Evolutionary conservation across 1,140 invertebrate genomes (phyloP).

Genomic region (Bombus huntii): DNA sequence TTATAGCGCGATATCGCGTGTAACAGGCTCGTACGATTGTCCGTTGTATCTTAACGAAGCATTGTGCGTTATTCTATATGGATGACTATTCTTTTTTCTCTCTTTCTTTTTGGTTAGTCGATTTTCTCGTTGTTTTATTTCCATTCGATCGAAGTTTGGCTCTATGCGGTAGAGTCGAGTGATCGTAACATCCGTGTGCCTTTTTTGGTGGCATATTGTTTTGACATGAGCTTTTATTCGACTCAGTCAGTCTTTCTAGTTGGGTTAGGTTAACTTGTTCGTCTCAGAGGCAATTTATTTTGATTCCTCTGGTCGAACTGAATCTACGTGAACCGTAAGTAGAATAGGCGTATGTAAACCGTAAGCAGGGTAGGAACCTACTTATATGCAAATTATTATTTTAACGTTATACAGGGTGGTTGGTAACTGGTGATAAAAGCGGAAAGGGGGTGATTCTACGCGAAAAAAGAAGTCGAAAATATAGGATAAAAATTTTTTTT

Average conservation of each 20-base stretch:
- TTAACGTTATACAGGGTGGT: no score
- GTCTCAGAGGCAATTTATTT: neutral
- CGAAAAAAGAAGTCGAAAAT: no score
- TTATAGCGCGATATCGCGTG: slow-evolving; percentile 15
- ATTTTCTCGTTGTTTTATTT: neutral
- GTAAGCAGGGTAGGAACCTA: neutral
- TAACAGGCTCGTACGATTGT: neutral
- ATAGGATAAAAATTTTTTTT: no score
- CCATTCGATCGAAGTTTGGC: neutral
- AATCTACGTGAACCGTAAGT: neutral
- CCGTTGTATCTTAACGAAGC: slow-evolving; percentile 16
- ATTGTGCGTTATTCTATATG: slow-evolving; percentile 14
- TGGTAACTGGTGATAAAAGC: no score
- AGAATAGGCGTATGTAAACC: no score
- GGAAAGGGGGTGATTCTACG: no score
- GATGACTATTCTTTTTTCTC: neutral
- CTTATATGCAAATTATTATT: no score
- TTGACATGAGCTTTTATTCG: neutral
- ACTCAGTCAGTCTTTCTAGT: no score
- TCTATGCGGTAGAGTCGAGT: neutral
- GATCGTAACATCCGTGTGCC: neutral
- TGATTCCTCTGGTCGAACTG: neutral
- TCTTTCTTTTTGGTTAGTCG: no score
- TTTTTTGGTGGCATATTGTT: neutral
- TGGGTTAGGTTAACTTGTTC: no score